These are phyloP conservation scores for Heliconius himera DNA, from an alignment of 1,140 invertebrate species.

Conservation along the genomic window DNA sequence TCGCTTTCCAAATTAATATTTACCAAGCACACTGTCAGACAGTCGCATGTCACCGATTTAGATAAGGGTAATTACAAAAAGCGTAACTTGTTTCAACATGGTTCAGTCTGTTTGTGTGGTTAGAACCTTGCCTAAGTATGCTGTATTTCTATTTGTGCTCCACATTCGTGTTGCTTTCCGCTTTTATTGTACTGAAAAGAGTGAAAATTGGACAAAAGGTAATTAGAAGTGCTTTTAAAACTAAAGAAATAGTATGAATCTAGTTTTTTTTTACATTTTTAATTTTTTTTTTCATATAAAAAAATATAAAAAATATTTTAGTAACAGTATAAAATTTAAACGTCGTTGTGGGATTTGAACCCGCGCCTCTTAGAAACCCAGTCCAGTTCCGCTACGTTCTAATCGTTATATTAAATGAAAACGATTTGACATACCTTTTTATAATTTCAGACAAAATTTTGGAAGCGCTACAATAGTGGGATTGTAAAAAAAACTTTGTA, in stretches of 20 bases:
- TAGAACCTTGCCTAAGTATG: slow-evolving; percentile 36
- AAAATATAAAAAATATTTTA: no score
- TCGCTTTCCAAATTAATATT: slow-evolving; percentile 13
- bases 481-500: slow-evolving; percentile 4
- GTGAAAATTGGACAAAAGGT: slow-evolving; percentile 48
- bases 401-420: no score
- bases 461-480: slow-evolving; percentile 1
- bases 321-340: no score
- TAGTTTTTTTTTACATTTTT: no score
- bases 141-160: slow-evolving; percentile 59
- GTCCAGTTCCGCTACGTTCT: no score
- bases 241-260: background rate
- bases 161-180: slow-evolving; percentile 52
- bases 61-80: slow-evolving; percentile 39
- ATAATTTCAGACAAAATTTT: slow-evolving; percentile 11
- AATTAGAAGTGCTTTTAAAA: background rate
- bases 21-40: slow-evolving; percentile 7
- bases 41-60: background rate
- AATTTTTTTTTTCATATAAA: no score
- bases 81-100: slow-evolving; percentile 6
- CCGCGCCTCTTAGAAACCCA: no score
- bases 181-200: slow-evolving; percentile 54
- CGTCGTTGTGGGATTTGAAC: background rate
- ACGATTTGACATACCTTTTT: background rate
- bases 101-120: slow-evolving; percentile 23